Percentiles rank a stretch among this genome's conserved stretches.
These are phyloP conservation scores for Archilochus colubris DNA, from an alignment of 2,113 vertebrate genomes.

Conservation along the genomic window DNA sequence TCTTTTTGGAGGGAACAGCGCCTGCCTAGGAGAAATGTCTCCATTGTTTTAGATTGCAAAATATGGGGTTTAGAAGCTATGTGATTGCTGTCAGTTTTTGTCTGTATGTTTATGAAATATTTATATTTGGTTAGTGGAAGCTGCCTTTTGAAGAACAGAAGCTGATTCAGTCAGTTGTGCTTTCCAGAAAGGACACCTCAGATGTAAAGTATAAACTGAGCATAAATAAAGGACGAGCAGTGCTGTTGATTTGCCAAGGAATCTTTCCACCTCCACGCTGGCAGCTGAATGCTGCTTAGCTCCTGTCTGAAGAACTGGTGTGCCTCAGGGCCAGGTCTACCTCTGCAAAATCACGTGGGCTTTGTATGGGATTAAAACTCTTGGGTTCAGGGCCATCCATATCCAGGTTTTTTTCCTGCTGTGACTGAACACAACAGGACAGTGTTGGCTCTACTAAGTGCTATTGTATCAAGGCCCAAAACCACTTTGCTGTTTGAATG, in stretches of 20 bases:
- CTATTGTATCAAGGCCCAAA: not conserved
- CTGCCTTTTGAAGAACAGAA: constrained; percentile 30
- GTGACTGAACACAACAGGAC: not conserved
- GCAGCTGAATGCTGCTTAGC: not conserved
- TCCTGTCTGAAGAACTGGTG: not conserved
- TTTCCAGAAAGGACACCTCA: not conserved
- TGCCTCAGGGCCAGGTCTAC: not conserved
- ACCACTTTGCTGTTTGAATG: not conserved
- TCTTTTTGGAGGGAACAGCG: not conserved
- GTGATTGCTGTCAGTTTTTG: not conserved
- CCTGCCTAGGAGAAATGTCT: not conserved
- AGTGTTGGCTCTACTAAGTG: not conserved
- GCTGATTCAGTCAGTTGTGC: not conserved
- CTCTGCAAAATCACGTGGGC: not conserved
- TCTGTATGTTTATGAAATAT: not conserved
- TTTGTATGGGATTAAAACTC: not conserved
- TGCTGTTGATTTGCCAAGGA: not conserved
- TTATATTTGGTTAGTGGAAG: not conserved
- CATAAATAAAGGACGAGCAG: not conserved
- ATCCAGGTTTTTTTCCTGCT: not conserved
- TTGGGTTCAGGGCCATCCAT: not conserved
- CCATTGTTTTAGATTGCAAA: not conserved
- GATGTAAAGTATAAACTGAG: not conserved
- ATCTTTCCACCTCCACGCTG: not conserved
- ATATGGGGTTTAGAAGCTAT: not conserved